phyloP scores from a whole-genome alignment of 2,113 vertebrate species.

The Embiotoca jacksoni region DNA sequence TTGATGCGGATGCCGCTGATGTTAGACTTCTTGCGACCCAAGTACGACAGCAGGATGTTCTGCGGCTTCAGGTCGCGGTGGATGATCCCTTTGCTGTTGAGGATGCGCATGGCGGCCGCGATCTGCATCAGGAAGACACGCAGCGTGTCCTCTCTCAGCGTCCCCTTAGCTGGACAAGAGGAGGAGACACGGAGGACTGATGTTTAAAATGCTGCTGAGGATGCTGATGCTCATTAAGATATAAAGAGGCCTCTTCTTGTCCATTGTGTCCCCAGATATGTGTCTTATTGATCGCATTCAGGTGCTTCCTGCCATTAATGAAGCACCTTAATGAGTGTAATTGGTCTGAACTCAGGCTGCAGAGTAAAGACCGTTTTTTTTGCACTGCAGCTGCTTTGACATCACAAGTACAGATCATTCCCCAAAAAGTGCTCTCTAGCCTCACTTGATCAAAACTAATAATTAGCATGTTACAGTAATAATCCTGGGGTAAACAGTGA shows the following conservation, averaged over 20 bases:
- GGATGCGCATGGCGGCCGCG: constrained; percentile 93
- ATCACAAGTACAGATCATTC: background rate
- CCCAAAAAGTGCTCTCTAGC: background rate
- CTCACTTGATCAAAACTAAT: constrained; percentile 15
- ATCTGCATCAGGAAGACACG: constrained; percentile 97
- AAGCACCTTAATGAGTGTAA: background rate
- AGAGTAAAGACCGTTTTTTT: background rate
- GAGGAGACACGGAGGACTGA: background rate
- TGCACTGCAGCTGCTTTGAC: background rate
- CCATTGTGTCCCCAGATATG: background rate
- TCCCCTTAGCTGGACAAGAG: constrained; percentile 90
- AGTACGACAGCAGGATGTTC: constrained; percentile 94
- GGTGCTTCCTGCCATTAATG: constrained; percentile 8
- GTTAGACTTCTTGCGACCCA: constrained; percentile 88
- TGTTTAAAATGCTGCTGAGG: background rate
- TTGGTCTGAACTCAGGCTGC: background rate
- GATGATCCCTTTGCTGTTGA: constrained; percentile 97
- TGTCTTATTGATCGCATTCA: background rate
- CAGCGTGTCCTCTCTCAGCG: constrained; percentile 95
- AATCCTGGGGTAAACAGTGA: constrained; percentile 40
- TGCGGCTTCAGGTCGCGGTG: constrained; percentile 97
- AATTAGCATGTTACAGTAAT: constrained; percentile 26
- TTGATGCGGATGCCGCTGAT: constrained; percentile 94
- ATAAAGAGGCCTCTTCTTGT: background rate
- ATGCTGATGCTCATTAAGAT: constrained; percentile 1